These are phyloP conservation scores for Pseudotriccus pelzelni DNA, from an alignment of 2,797 vertebrate species.

Conservation along the genomic window DNA sequence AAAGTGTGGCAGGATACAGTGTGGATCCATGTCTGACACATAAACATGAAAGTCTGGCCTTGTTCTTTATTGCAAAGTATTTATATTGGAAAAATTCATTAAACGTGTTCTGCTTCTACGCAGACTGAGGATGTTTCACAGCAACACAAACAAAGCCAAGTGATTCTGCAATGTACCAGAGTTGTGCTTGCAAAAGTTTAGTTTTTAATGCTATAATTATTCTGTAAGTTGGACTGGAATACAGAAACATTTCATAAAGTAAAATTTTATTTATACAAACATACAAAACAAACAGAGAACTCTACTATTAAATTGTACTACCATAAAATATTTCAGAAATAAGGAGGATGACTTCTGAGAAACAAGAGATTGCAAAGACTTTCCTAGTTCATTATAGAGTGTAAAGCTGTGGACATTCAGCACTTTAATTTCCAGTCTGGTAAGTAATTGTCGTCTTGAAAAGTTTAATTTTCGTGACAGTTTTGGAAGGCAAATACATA, in stretches of 20 bases:
- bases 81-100: slow-evolving; percentile 8
- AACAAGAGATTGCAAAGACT: not conserved
- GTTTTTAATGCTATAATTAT: not conserved
- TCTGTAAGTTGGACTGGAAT: not conserved
- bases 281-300: not conserved
- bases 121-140: not conserved
- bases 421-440: not conserved
- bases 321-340: not conserved
- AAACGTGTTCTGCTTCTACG: not conserved
- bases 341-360: not conserved
- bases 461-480: slow-evolving; percentile 1
- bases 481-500: not conserved
- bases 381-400: not conserved
- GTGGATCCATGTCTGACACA: not conserved
- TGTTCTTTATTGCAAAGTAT: not conserved
- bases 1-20: not conserved
- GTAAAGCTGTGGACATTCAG: not conserved
- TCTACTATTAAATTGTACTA: not conserved
- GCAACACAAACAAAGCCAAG: not conserved
- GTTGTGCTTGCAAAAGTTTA: not conserved
- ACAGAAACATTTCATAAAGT: not conserved
- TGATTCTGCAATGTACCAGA: not conserved
- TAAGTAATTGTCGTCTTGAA: not conserved
- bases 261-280: not conserved
- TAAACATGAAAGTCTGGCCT: not conserved